Base-by-base conservation (phyloP, 64 coral and sea anemone genomes). In the Anthopleura sola region DNA sequence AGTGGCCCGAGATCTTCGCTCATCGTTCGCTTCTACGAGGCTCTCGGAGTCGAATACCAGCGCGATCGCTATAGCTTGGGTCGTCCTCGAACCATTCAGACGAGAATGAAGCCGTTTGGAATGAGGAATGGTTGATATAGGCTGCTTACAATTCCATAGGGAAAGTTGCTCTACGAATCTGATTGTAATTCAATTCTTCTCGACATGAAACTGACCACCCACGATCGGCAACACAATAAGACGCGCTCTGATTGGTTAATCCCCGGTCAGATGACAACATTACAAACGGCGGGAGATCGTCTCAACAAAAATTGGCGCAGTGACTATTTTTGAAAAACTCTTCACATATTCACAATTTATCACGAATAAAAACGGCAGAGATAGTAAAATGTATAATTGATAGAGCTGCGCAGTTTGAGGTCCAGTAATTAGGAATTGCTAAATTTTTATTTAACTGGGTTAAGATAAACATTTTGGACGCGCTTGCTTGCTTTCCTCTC, bases 151-250 rank as follows among this genome's bases (percentile, higher is more conserved):
- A 38, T 79, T 37, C 76, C 76, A 79, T 79, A 44, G 76, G 76
- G 76, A 79, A 79, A 44, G 37, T 46, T 44, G 37, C 23, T 79
- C 18, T 38, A 79, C 76, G 76, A 79, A 79, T 44, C 76, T 69
- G 80, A 62, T 78, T 90, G 88, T 84, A 90, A 90, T 90, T 85
- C 81, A 90, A 90, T 83, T 82, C 88, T 68, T 84, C 82, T 69
- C 80, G 88, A 85, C 88, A 85, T 85, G 88, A 90, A 90, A 90
- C 88, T 90, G 88, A 90, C 88, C 88, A 90, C 88, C 88, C 88
- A 90, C 88, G 88, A 90, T 84, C 82, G 88, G 33, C 88, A 90
- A 44, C 19, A 78, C 88, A 90, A 84, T 55, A 90, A 90, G 60
- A 26, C 51, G 82, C 48, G 29, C 29, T 85, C 13, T 90, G 68